A percentile compares a stretch with the other conserved stretches of the same genome.
Conservation (phyloP, 1,140 invertebrate genomes). For the Drosophila tropicalis region DNA sequence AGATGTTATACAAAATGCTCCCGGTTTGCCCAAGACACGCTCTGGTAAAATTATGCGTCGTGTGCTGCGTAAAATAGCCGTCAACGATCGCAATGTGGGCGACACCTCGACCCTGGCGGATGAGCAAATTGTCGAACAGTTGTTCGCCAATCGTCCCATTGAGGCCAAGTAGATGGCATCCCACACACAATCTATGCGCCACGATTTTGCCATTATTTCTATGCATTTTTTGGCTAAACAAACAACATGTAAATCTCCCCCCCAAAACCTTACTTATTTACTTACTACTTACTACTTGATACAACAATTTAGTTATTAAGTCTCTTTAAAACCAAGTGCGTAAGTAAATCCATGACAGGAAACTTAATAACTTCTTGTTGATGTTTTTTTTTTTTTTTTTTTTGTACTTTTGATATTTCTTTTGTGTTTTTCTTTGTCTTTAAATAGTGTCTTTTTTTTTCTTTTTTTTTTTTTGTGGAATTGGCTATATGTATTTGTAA, state of each 20-base stretch:
- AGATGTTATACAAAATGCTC: conserved; percentile 96
- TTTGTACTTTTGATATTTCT: conserved; percentile 2
- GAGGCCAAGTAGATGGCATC: conserved; percentile 71
- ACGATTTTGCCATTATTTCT: conserved; percentile 23
- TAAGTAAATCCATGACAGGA: conserved; percentile 48
- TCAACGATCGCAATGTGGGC: conserved; percentile 94
- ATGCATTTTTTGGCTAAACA: conserved; percentile 26
- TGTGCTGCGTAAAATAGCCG: conserved; percentile 95
- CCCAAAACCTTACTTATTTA: conserved; percentile 40
- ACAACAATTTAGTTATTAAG: conserved; percentile 61
- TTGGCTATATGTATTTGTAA: neutral
- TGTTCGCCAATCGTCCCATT: conserved; percentile 89
- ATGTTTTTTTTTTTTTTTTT: neutral
- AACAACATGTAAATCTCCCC: conserved; percentile 75
- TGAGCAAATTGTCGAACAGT: conserved; percentile 90
- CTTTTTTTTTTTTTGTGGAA: conserved; percentile 70
- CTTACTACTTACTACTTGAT: conserved; percentile 35
- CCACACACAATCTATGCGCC: too few species aligned
- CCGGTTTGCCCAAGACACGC: conserved; percentile 96
- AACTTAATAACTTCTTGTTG: conserved; percentile 14
- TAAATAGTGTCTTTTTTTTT: conserved; percentile 39
- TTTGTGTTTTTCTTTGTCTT: too few species aligned
- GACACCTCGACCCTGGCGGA: conserved; percentile 97
- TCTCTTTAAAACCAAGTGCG: conserved; percentile 46
- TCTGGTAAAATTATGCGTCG: conserved; percentile 99